Percentiles rank a stretch among this genome's conserved stretches.
These are phyloP conservation scores for Anoplopoma fimbria DNA, from an alignment of 2,113 vertebrate species.

Conservation along the genomic window DNA sequence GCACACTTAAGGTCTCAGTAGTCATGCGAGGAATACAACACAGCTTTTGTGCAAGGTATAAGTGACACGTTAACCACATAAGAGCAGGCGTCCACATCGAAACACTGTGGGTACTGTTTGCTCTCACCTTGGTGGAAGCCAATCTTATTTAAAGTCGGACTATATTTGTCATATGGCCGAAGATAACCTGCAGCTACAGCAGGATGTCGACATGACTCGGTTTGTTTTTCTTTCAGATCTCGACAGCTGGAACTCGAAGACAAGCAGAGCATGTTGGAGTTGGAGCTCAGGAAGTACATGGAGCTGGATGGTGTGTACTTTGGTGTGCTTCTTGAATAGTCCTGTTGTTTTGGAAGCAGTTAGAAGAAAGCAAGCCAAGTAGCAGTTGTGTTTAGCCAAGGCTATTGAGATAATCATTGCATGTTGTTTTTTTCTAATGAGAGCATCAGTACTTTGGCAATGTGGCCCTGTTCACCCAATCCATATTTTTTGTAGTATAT, in stretches of 20 bases:
- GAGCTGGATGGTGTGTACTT: slow-evolving; percentile 84
- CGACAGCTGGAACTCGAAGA: slow-evolving; percentile 93
- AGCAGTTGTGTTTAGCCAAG: neutral
- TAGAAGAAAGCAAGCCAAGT: neutral
- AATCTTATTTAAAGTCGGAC: neutral
- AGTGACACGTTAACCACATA: neutral
- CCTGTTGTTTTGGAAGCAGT: neutral
- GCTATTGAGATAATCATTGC: neutral
- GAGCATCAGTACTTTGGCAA: neutral
- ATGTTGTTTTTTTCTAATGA: neutral
- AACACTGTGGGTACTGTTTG: slow-evolving; percentile 23
- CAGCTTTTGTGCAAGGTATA: slow-evolving; percentile 21
- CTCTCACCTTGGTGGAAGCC: neutral
- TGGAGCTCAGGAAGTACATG: slow-evolving; percentile 88
- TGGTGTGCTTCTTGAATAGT: neutral
- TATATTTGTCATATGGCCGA: neutral
- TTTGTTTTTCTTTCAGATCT: slow-evolving; percentile 80
- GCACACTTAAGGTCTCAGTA: neutral
- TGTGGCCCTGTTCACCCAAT: neutral
- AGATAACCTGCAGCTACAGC: slow-evolving; percentile 7
- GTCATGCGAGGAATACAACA: slow-evolving; percentile 8
- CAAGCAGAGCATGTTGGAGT: slow-evolving; percentile 90
- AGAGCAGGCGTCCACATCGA: neutral
- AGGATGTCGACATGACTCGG: too few species aligned
- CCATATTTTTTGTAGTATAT: neutral